Percentiles rank a stretch among this genome's conserved stretches.
Conservation (phyloP, 2,888 invertebrate species). For the Caenorhabditis drosophilae region DNA sequence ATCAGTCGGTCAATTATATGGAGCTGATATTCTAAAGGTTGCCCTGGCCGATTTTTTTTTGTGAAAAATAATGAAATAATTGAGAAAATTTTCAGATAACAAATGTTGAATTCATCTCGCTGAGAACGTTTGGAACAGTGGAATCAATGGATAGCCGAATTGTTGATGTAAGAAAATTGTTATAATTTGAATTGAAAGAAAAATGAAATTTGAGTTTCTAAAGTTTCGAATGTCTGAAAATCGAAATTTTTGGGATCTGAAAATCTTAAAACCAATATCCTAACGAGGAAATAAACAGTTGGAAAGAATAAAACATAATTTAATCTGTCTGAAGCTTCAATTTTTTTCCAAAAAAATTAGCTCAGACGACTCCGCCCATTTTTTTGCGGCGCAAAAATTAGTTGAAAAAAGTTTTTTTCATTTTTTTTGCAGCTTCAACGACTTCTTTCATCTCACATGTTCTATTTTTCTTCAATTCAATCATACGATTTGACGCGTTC, state of each 20-base stretch:
- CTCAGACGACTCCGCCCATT: too few species aligned
- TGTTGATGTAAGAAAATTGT: slow-evolving; percentile 50
- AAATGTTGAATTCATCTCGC: slow-evolving; percentile 61
- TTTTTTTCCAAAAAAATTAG: too few species aligned
- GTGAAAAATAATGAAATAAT: too few species aligned
- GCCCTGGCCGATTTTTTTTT: too few species aligned
- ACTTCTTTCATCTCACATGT: slow-evolving; percentile 94
- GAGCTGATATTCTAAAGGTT: slow-evolving; percentile 83
- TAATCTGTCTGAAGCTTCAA: too few species aligned
- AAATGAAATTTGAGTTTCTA: background rate
- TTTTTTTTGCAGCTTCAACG: slow-evolving; percentile 75
- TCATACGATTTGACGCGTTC: slow-evolving; percentile 88
- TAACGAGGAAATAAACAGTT: too few species aligned
- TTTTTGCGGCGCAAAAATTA: too few species aligned
- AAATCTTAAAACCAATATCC: background rate
- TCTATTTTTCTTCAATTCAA: slow-evolving; percentile 83
- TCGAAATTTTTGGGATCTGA: background rate
- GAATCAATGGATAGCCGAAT: slow-evolving; percentile 57
- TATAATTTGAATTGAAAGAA: slow-evolving; percentile 1
- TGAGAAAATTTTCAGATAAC: slow-evolving; percentile 44
- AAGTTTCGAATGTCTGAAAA: background rate
- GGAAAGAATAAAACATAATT: too few species aligned
- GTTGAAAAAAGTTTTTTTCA: background rate
- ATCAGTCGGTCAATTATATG: slow-evolving; percentile 92
- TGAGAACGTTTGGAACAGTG: slow-evolving; percentile 46